These are phyloP conservation scores for Rhynchomys soricoides DNA, from an alignment of 2,113 vertebrate genomes.

Conservation along the genomic window DNA sequence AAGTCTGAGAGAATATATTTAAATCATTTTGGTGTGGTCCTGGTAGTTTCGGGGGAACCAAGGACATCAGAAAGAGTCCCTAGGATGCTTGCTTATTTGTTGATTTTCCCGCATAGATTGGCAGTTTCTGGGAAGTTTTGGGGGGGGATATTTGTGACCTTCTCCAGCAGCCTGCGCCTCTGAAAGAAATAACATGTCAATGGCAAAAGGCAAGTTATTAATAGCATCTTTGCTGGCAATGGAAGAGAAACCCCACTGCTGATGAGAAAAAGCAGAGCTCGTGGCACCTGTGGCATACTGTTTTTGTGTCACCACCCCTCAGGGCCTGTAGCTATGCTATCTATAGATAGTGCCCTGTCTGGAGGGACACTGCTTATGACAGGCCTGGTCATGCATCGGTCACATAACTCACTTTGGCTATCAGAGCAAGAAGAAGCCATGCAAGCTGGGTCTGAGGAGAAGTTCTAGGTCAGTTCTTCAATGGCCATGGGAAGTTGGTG, in stretches of 20 bases:
- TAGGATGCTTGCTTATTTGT: constrained; percentile 32
- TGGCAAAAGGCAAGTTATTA: neutral
- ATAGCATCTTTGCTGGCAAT: neutral
- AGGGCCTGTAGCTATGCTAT: neutral
- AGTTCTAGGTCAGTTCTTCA: neutral
- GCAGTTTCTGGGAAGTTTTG: constrained; percentile 21
- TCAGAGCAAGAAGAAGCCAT: neutral
- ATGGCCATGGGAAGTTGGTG: too few species aligned
- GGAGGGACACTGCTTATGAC: neutral
- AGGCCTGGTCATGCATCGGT: neutral
- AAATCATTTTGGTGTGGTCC: neutral
- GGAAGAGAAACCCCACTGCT: neutral
- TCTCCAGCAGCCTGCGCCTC: neutral
- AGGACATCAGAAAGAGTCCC: neutral
- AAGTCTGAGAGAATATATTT: neutral
- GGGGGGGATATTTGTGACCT: neutral
- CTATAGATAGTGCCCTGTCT: neutral
- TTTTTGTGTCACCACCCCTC: neutral
- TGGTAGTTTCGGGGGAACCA: neutral
- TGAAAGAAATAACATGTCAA: constrained; percentile 7
- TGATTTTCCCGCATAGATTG: neutral
- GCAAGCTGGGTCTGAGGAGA: neutral
- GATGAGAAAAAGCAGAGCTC: neutral
- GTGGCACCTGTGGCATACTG: neutral
- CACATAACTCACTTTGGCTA: neutral